Conservation (phyloP, 2,113 vertebrate species). For the Gambusia holbrooki region DNA sequence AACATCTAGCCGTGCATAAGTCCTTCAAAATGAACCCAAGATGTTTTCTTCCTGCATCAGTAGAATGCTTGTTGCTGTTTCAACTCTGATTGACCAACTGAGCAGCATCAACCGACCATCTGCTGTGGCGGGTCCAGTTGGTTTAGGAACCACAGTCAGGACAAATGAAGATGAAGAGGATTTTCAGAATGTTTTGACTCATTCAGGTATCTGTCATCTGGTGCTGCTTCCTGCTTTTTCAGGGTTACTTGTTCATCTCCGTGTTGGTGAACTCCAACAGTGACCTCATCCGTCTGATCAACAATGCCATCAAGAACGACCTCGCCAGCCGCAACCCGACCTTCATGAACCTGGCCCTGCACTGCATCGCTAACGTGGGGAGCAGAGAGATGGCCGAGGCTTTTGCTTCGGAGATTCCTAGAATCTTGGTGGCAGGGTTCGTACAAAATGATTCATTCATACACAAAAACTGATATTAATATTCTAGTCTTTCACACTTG, state of each 20-base stretch:
- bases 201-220: not conserved
- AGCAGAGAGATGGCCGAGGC: slow-evolving; percentile 95
- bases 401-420: slow-evolving; percentile 90
- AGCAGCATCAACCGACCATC: no score
- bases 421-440: slow-evolving; percentile 91
- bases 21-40: no score
- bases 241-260: slow-evolving; percentile 95
- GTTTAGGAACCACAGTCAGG: no score
- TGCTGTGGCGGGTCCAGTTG: no score
- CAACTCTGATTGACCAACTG: no score
- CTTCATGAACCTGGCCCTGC: slow-evolving; percentile 94
- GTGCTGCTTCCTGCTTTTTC: not conserved
- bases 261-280: slow-evolving; percentile 95
- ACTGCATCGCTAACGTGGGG: slow-evolving; percentile 93
- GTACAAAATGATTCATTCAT: not conserved
- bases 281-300: slow-evolving; percentile 92
- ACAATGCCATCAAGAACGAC: slow-evolving; percentile 95
- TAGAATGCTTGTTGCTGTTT: no score
- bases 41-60: no score
- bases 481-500: no score
- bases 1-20: no score
- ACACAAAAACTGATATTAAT: not conserved
- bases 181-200: not conserved
- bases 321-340: slow-evolving; percentile 93
- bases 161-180: no score